phyloP scores from a whole-genome alignment of 2,113 vertebrate genomes.

The Chelonoidis abingdonii region DNA sequence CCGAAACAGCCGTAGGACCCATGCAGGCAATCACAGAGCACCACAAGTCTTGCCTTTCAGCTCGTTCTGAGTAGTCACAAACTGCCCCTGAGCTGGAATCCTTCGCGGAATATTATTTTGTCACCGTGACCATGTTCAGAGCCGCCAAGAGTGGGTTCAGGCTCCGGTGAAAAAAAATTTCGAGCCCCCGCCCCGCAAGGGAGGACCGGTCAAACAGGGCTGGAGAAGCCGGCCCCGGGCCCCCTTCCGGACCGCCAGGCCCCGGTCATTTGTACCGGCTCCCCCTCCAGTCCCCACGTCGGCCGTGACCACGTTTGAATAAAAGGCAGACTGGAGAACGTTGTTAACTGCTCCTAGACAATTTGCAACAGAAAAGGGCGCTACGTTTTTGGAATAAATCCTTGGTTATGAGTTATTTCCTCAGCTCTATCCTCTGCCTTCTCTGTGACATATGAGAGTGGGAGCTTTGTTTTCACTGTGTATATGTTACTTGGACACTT shows the following conservation, averaged over 20 bases:
- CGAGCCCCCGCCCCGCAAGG: too few relatives aligned
- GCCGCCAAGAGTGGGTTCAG: too few relatives aligned
- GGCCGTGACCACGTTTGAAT: neutral
- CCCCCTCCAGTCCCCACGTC: too few relatives aligned
- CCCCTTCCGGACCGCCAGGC: too few relatives aligned
- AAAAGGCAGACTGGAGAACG: neutral
- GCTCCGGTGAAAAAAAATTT: too few relatives aligned
- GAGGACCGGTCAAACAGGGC: too few relatives aligned
- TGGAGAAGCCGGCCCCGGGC: too few relatives aligned
- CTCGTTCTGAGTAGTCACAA: neutral
- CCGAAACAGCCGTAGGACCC: neutral
- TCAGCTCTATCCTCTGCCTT: neutral
- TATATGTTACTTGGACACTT: rapidly evolving
- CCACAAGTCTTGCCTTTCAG: neutral
- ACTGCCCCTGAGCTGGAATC: neutral
- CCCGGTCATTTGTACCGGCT: too few relatives aligned
- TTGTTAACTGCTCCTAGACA: rapidly evolving
- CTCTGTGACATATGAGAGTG: neutral
- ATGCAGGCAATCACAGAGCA: neutral
- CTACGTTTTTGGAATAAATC: neutral
- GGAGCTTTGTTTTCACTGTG: neutral
- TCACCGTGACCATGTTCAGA: neutral
- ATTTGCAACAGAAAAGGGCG: neutral
- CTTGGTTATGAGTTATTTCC: neutral
- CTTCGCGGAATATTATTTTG: neutral